Evolutionary conservation across 2,888 invertebrate genomes (phyloP).

Genomic region (Eupithecia tripunctaria): DNA sequence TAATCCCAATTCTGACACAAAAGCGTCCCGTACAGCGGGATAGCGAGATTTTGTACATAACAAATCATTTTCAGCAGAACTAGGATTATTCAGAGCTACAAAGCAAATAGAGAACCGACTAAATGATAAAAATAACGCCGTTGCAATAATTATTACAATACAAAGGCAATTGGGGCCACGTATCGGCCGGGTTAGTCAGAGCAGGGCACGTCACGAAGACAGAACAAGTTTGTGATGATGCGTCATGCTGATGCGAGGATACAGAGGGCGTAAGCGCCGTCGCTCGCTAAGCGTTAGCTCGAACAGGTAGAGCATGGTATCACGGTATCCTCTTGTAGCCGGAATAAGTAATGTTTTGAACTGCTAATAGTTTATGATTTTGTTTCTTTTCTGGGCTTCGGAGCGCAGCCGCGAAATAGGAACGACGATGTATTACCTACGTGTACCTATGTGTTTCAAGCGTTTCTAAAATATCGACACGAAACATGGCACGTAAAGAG

Average conservation of each 20-base stretch:
- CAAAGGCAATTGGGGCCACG: conserved; percentile 56
- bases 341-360: neutral
- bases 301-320: conserved; percentile 11
- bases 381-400: neutral
- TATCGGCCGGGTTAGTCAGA: conserved; percentile 57
- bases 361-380: neutral
- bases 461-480: neutral
- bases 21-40: neutral
- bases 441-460: neutral
- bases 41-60: neutral
- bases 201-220: conserved; percentile 51
- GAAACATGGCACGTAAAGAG: neutral
- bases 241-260: conserved; percentile 52
- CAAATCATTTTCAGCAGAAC: neutral
- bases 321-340: neutral
- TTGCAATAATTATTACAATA: conserved; percentile 48
- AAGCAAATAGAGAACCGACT: neutral
- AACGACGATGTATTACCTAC: neutral
- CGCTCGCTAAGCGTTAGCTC: conserved; percentile 2
- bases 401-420: neutral
- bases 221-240: conserved; percentile 62
- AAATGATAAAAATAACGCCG: conserved; percentile 26
- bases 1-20: neutral
- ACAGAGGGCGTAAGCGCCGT: conserved; percentile 49
- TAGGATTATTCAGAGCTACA: neutral